Evolutionary conservation across 2,113 vertebrate species (phyloP).

Genomic region (Eulemur rufifrons): DNA sequence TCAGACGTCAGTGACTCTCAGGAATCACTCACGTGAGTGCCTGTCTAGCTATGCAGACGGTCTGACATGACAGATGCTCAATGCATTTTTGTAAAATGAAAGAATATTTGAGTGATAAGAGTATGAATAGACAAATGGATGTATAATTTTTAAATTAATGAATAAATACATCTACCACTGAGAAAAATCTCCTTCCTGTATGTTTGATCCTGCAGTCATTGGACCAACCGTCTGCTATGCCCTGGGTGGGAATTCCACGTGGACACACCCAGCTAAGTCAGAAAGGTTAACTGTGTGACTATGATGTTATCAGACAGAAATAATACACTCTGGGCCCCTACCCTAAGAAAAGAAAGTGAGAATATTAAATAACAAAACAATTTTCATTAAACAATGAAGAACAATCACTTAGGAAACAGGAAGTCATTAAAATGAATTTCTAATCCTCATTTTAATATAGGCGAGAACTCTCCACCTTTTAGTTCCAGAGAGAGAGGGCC

Average conservation of each 20-base stretch:
- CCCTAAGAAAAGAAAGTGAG: neutral
- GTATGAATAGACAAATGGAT: rapidly evolving
- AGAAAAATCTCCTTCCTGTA: rapidly evolving
- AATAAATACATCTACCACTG: rapidly evolving
- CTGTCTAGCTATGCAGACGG: neutral
- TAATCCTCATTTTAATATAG: rapidly evolving
- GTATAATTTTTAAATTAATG: rapidly evolving
- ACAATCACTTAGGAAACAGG: too few species aligned
- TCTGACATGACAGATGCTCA: neutral
- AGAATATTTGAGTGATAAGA: neutral
- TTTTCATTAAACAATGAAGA: neutral
- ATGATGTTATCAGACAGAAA: neutral
- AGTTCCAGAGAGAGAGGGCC: neutral
- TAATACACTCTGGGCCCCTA: too few species aligned
- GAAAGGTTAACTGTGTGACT: too few species aligned
- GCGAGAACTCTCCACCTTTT: neutral
- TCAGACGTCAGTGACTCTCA: neutral
- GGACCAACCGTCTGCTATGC: too few species aligned
- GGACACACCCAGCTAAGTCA: neutral
- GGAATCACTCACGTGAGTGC: rapidly evolving
- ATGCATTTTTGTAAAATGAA: neutral
- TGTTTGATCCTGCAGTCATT: rapidly evolving
- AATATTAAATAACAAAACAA: neutral
- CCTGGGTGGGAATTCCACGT: neutral
- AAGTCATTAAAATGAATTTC: neutral